These are phyloP conservation scores for honey bee (Apis mellifera) DNA, from an alignment of 1,140 invertebrate species.

Conservation along the genomic window Amel_HAv3.1 CM009937.2:12738501-12739000, in stretches of 20 bases:
- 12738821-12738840: slow-evolving; percentile 85
- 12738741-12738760: background rate
- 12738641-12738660: slow-evolving; percentile 71
- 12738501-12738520: slow-evolving; percentile 66
- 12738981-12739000: slow-evolving; percentile 78
- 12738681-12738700: slow-evolving; percentile 72
- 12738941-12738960: background rate
- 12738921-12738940: slow-evolving; percentile 58
- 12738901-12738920: slow-evolving; percentile 78
- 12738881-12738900: slow-evolving; percentile 83
- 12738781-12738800: slow-evolving; percentile 84
- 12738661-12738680: slow-evolving; percentile 65
- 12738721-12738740: background rate
- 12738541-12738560: slow-evolving; percentile 64
- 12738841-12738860: slow-evolving; percentile 83
- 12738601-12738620: slow-evolving; percentile 74
- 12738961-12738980: slow-evolving; percentile 3
- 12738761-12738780: background rate
- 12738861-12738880: slow-evolving; percentile 84
- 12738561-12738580: slow-evolving; percentile 61
- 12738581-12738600: slow-evolving; percentile 65
- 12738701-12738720: slow-evolving; percentile 77
- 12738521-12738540: slow-evolving; percentile 65
- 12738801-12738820: slow-evolving; percentile 85
- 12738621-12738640: slow-evolving; percentile 70